Conservation (phyloP, 2,113 vertebrate species). For the Panthera tigris region DNA sequence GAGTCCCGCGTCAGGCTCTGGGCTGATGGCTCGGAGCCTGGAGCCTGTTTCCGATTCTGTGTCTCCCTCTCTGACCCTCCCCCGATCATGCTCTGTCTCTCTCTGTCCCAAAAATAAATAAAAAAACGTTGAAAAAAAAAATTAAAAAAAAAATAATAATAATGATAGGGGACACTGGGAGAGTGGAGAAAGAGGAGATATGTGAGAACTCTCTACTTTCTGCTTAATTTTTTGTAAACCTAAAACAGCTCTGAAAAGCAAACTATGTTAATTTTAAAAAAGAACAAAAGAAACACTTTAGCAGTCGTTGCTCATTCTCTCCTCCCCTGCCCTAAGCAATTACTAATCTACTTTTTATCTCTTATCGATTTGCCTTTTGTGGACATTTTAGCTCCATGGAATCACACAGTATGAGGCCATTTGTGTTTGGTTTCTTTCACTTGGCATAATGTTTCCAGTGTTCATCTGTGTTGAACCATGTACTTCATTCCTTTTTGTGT, state of each 20-base stretch:
- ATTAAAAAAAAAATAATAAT: not conserved
- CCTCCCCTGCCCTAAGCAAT: not conserved
- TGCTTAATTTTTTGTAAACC: conserved; percentile 1
- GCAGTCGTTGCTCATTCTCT: not conserved
- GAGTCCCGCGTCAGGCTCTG: too few species aligned
- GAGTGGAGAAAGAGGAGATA: not conserved
- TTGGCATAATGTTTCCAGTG: not conserved
- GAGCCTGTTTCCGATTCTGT: too few species aligned
- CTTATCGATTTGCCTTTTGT: not conserved
- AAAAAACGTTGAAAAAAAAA: too few species aligned
- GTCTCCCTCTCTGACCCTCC: too few species aligned
- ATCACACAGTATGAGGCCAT: not conserved
- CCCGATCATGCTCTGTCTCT: too few species aligned
- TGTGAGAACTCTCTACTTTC: not conserved
- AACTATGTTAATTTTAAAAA: not conserved
- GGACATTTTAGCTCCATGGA: not conserved
- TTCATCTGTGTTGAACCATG: not conserved
- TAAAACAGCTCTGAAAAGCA: not conserved
- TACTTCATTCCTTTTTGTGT: not conserved
- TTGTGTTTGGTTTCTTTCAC: not conserved
- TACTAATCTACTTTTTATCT: not conserved
- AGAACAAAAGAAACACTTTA: not conserved
- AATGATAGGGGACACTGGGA: not conserved
- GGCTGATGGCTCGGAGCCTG: too few species aligned
- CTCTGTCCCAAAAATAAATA: too few species aligned